Percentiles rank a stretch among this genome's conserved stretches.
Conservation (phyloP, 2,113 vertebrate species). For the Carettochelys insculpta region DNA sequence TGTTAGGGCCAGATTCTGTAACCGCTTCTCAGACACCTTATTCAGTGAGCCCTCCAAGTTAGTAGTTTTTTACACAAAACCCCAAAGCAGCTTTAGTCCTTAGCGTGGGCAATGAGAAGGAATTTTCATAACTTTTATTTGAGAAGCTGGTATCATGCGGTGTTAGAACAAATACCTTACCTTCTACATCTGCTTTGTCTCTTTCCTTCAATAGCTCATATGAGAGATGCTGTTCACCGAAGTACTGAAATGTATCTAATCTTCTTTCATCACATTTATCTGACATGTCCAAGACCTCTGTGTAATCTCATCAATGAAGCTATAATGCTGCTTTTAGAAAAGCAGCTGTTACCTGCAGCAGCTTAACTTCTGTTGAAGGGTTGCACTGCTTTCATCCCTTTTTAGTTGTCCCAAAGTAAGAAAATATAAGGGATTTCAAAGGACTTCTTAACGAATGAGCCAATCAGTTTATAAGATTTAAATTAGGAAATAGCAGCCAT, state of each 20-base stretch:
- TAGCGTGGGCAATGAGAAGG: background rate
- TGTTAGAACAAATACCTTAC: background rate
- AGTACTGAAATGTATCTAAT: background rate
- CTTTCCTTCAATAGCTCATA: background rate
- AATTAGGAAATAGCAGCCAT: background rate
- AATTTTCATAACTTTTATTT: background rate
- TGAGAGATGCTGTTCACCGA: background rate
- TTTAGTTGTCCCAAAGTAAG: background rate
- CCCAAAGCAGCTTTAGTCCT: background rate
- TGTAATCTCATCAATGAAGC: conserved; percentile 22
- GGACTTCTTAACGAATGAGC: background rate
- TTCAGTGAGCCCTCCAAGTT: background rate
- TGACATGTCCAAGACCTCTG: background rate
- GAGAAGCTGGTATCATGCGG: background rate
- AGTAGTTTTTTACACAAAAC: background rate
- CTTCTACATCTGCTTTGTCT: background rate
- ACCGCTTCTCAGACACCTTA: background rate
- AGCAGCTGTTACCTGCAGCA: background rate
- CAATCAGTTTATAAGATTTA: background rate
- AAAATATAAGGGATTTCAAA: background rate
- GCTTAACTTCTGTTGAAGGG: background rate
- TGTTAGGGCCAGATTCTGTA: background rate
- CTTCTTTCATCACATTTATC: background rate
- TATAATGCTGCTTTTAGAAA: conserved; percentile 12
- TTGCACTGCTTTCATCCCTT: background rate